A percentile compares a stretch with the other conserved stretches of the same genome.
Evolutionary conservation across 2,888 invertebrate species (phyloP).

Genomic region (Microchrysa polita): DNA sequence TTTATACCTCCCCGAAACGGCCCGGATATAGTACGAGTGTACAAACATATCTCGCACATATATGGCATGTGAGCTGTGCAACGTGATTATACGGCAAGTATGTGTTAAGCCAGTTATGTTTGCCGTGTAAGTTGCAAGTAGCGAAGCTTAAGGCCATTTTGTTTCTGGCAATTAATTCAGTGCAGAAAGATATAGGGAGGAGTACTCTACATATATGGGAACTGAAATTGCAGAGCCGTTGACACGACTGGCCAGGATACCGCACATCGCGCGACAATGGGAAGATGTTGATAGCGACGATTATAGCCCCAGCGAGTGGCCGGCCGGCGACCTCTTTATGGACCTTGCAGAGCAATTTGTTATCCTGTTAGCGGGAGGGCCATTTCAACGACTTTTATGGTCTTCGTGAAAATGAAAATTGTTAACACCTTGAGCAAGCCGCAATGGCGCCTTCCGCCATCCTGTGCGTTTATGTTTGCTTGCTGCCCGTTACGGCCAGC

Average conservation of each 20-base stretch:
- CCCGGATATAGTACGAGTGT: background rate
- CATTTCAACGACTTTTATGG: slow-evolving; percentile 30
- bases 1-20: background rate
- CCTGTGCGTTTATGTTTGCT: no score
- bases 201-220: background rate
- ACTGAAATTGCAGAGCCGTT: background rate
- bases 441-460: background rate
- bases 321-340: slow-evolving; percentile 35
- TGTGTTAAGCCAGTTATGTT: slow-evolving; percentile 8
- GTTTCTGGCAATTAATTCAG: slow-evolving; percentile 10
- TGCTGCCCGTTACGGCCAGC: background rate
- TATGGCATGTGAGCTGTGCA: background rate
- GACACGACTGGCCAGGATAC: background rate
- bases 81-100: slow-evolving; percentile 15
- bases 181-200: slow-evolving; percentile 4
- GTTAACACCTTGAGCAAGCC: slow-evolving; percentile 21
- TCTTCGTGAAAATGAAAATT: background rate
- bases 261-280: background rate
- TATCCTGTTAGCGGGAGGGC: slow-evolving; percentile 30
- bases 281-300: background rate
- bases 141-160: slow-evolving; percentile 18
- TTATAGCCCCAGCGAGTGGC: slow-evolving; percentile 7
- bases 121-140: background rate
- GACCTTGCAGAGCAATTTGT: slow-evolving; percentile 35
- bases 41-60: background rate